These are phyloP conservation scores for Psittacula cyanocephala DNA, from an alignment of 2,113 vertebrate genomes.

Conservation along the genomic window DNA sequence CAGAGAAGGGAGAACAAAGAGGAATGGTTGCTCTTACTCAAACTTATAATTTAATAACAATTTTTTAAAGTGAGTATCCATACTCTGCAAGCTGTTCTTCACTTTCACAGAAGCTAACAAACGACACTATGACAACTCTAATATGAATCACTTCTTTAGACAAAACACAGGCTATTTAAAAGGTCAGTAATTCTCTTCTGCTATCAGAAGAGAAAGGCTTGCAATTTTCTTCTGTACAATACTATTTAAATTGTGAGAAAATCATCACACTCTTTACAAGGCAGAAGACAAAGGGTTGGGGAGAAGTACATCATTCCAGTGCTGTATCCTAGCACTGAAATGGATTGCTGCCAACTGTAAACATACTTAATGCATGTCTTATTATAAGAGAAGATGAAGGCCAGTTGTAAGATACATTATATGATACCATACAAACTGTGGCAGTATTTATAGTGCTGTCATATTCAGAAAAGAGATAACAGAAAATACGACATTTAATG, in stretches of 20 bases:
- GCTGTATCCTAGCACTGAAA: conserved; percentile 1
- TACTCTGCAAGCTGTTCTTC: conserved; percentile 24
- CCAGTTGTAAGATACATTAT: neutral
- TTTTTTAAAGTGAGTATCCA: conserved; percentile 37
- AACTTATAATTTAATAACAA: conserved; percentile 46
- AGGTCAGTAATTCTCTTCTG: conserved; percentile 62
- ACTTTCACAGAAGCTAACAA: conserved; percentile 54
- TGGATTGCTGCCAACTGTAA: conserved; percentile 41
- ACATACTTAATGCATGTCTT: conserved; percentile 59
- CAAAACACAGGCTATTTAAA: conserved; percentile 68
- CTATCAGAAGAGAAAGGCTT: conserved; percentile 72
- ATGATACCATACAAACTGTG: neutral
- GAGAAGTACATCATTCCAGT: conserved; percentile 42
- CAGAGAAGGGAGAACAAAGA: neutral
- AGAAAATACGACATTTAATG: conserved; percentile 28
- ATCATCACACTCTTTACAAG: conserved; percentile 54
- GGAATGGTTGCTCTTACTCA: conserved; percentile 11
- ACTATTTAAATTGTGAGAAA: conserved; percentile 64
- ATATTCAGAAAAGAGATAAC: conserved; percentile 2
- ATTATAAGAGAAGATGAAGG: conserved; percentile 24
- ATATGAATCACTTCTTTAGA: conserved; percentile 64
- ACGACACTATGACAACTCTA: conserved; percentile 61
- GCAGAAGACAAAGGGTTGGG: neutral
- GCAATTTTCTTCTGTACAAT: conserved; percentile 63
- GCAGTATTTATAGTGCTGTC: neutral